Percentiles rank a stretch among this genome's conserved stretches.
These are phyloP conservation scores for Pocillopora grandis DNA, from an alignment of 92 coral and sea anemone genomes.

Conservation along the genomic window DNA sequence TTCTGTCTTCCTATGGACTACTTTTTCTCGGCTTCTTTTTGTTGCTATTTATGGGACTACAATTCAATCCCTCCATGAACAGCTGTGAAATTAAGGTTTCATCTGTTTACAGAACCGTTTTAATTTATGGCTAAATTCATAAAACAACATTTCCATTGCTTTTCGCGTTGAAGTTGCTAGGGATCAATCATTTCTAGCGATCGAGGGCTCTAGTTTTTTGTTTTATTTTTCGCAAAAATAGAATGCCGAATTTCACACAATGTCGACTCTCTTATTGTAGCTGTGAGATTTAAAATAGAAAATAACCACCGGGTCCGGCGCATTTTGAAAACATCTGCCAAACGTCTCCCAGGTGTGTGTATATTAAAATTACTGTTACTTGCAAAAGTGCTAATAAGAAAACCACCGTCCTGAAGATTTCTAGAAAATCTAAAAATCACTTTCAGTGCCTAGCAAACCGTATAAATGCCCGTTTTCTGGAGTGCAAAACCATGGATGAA, in stretches of 20 bases:
- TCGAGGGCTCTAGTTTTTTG: not conserved
- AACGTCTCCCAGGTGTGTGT: conserved; percentile 86
- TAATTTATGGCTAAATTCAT: conserved; percentile 84
- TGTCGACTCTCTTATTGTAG: conserved; percentile 19
- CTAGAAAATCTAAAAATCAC: conserved; percentile 8
- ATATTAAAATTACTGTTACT: conserved; percentile 71
- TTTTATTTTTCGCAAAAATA: not conserved
- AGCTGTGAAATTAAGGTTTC: conserved; percentile 88
- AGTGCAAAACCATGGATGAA: not conserved
- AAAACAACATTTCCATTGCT: conserved; percentile 48
- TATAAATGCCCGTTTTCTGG: not conserved
- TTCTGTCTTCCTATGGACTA: conserved; percentile 15
- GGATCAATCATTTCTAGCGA: conserved; percentile 15
- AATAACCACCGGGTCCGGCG: conserved; percentile 37
- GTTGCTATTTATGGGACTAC: conserved; percentile 24
- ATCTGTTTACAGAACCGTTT: conserved; percentile 90
- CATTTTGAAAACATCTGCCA: conserved; percentile 73
- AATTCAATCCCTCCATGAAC: conserved; percentile 45
- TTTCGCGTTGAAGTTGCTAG: conserved; percentile 44
- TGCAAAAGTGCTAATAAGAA: conserved; percentile 53
- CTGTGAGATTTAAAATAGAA: conserved; percentile 40
- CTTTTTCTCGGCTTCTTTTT: conserved; percentile 9
- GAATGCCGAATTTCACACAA: conserved; percentile 17
- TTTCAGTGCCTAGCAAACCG: conserved; percentile 2
- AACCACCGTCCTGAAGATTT: conserved; percentile 39